A percentile compares a stretch with the other conserved stretches of the same genome.
Conservation (phyloP, 2,113 vertebrate genomes). For the Uropsilus gracilis region DNA sequence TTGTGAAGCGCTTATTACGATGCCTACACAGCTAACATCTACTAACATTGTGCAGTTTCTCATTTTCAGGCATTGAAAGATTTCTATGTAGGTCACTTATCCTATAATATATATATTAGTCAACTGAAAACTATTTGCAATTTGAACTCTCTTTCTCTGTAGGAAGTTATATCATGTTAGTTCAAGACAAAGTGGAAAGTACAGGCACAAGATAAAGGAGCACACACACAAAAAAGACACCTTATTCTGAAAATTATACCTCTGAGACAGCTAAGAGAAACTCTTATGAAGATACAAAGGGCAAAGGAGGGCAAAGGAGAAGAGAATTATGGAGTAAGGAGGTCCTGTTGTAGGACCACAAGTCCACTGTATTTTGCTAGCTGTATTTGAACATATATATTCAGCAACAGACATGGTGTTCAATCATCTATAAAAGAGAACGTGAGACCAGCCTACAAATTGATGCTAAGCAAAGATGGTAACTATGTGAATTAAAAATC, state of each 20-base stretch:
- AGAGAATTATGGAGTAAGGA: neutral
- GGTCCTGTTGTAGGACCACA: neutral
- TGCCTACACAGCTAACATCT: neutral
- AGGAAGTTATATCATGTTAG: neutral
- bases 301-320: neutral
- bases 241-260: neutral
- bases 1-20: neutral
- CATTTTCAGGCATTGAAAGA: neutral
- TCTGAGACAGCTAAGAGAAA: neutral
- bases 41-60: neutral
- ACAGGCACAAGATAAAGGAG: neutral
- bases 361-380: neutral
- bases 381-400: constrained; percentile 8
- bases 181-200: neutral
- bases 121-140: neutral
- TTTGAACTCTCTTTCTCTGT: neutral
- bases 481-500: constrained; percentile 22
- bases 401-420: neutral
- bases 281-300: neutral
- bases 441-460: neutral
- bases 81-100: neutral
- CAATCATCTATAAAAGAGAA: neutral
- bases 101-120: neutral
- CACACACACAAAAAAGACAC: neutral
- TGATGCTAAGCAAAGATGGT: constrained; percentile 15